Evolutionary conservation across 2,888 invertebrate genomes (phyloP).

Genomic region (Eupelmus urozonus): DNA sequence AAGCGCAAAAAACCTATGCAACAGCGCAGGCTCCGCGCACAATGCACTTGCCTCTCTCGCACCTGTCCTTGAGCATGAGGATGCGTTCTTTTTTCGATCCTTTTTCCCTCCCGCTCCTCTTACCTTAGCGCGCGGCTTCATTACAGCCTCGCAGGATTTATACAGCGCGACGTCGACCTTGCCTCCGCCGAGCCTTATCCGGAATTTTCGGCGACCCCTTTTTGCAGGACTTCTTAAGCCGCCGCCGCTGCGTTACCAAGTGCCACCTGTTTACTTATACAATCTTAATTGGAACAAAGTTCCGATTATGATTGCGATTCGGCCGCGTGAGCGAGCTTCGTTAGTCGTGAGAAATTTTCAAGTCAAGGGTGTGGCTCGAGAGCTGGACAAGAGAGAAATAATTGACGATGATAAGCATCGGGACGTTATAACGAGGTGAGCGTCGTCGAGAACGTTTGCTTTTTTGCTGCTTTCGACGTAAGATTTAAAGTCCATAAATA

Average conservation of each 20-base stretch:
- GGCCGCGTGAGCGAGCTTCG: constrained; percentile 15
- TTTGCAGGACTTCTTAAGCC: not conserved
- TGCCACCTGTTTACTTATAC: not conserved
- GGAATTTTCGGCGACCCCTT: not conserved
- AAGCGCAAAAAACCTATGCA: not conserved
- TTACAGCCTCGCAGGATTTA: constrained; percentile 8
- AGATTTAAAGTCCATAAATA: not conserved
- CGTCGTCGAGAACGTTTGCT: not conserved
- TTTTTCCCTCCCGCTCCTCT: constrained; percentile 5
- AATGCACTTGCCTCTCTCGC: not conserved
- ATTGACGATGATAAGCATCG: constrained; percentile 23
- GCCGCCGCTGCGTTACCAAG: not conserved
- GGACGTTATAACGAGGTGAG: constrained; percentile 12
- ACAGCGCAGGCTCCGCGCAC: not conserved
- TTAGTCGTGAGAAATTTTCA: constrained; percentile 20
- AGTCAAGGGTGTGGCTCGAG: constrained; percentile 7
- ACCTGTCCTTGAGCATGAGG: constrained; percentile 33
- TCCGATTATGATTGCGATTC: not conserved
- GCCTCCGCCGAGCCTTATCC: not conserved
- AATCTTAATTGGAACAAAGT: constrained; percentile 26
- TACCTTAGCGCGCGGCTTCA: not conserved
- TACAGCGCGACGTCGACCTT: not conserved
- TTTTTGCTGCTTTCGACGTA: not conserved
- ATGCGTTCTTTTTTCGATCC: constrained; percentile 23
- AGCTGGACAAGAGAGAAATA: not conserved